Conservation (phyloP, 2,797 vertebrate species). For the Luscinia megarhynchos region DNA sequence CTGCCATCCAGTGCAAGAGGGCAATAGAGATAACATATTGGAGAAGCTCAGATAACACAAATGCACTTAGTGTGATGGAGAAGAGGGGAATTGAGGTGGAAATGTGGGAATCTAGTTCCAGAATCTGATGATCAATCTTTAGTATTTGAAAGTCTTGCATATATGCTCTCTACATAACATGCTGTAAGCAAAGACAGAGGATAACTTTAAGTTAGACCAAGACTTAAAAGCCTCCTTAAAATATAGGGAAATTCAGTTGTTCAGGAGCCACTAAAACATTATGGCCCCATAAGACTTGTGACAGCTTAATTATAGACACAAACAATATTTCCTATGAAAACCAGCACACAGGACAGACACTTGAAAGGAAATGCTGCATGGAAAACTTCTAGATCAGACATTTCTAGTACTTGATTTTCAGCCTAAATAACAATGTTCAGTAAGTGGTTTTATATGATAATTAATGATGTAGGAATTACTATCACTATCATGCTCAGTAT, state of each 20-base stretch:
- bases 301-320: background rate
- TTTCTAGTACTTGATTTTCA: background rate
- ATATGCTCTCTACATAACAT: background rate
- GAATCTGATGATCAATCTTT: background rate
- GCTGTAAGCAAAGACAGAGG: background rate
- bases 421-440: background rate
- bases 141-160: background rate
- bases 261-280: background rate
- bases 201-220: background rate
- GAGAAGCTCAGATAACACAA: background rate
- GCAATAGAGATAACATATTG: background rate
- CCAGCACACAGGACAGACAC: background rate
- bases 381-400: background rate
- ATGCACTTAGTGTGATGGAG: background rate
- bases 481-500: background rate
- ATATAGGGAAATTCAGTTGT: background rate
- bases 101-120: background rate
- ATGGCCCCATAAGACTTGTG: background rate
- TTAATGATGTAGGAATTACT: slow-evolving; percentile 10
- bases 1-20: background rate
- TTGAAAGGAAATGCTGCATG: background rate
- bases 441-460: background rate
- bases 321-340: background rate
- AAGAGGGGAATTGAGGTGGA: background rate
- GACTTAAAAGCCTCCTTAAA: background rate